phyloP scores from a whole-genome alignment of 2,113 vertebrate species.

The Pyxicephalus adspersus region DNA sequence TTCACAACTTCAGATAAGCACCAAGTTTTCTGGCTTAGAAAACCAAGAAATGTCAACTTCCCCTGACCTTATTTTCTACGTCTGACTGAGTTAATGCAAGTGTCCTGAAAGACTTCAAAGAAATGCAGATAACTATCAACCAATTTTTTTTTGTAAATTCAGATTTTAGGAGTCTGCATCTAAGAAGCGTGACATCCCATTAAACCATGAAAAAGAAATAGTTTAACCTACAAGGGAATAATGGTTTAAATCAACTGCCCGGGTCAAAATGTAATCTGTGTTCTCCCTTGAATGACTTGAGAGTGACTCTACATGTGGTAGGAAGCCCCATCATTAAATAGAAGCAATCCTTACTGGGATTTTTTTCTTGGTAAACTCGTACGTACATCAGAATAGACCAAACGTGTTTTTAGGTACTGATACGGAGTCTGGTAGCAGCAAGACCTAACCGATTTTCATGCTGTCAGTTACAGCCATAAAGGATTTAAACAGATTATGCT shows the following conservation, averaged over 20 bases:
- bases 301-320: neutral
- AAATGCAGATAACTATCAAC: neutral
- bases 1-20: slow-evolving; percentile 13
- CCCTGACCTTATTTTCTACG: neutral
- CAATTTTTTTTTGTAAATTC: neutral
- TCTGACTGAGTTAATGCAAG: neutral
- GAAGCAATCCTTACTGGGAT: neutral
- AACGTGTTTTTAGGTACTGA: neutral
- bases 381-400: neutral
- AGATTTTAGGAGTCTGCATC: neutral
- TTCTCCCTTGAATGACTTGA: neutral
- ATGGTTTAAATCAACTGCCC: neutral
- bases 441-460: slow-evolving; percentile 20
- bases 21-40: neutral
- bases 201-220: slow-evolving; percentile 12
- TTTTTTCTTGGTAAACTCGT: neutral
- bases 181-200: neutral
- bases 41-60: neutral
- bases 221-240: slow-evolving; percentile 1
- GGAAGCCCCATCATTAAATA: neutral
- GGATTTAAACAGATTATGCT: slow-evolving; percentile 37
- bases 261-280: neutral
- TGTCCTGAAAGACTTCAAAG: slow-evolving; percentile 2
- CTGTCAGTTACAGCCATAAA: slow-evolving; percentile 24
- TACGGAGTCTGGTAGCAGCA: slow-evolving; percentile 18